Evolutionary conservation across 1,140 invertebrate species (phyloP).

Genomic region (Zaprionus ghesquierei): DNA sequence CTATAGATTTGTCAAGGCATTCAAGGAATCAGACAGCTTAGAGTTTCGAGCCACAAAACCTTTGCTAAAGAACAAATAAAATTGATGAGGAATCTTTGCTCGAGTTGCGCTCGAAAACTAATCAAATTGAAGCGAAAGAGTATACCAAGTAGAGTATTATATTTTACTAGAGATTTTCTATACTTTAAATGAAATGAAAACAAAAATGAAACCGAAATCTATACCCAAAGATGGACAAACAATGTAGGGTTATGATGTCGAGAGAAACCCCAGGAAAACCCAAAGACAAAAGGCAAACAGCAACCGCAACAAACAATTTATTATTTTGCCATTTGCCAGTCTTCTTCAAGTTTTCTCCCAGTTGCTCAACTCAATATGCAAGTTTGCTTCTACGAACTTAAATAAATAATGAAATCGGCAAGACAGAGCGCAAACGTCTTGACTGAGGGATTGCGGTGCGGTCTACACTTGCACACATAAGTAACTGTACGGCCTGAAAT

Average conservation of each 20-base stretch:
- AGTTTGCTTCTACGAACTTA: slow-evolving; percentile 65
- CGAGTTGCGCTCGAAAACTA: neutral
- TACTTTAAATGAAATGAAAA: slow-evolving; percentile 78
- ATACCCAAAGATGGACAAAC: slow-evolving; percentile 47
- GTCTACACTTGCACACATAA: slow-evolving; percentile 10
- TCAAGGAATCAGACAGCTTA: neutral
- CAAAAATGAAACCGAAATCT: slow-evolving; percentile 50
- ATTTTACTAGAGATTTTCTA: slow-evolving; percentile 10
- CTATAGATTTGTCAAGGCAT: slow-evolving; percentile 3
- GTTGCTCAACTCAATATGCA: slow-evolving; percentile 58
- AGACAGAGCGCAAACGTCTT: slow-evolving; percentile 41
- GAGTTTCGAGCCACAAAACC: neutral
- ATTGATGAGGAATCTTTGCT: neutral
- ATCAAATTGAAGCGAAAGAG: slow-evolving; percentile 20
- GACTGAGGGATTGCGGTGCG: slow-evolving; percentile 8
- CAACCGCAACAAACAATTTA: slow-evolving; percentile 73
- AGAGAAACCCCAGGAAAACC: slow-evolving; percentile 20
- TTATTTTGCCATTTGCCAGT: slow-evolving; percentile 64
- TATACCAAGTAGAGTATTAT: neutral
- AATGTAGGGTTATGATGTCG: slow-evolving; percentile 20
- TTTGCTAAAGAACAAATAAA: slow-evolving; percentile 2
- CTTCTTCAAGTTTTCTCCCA: slow-evolving; percentile 6
- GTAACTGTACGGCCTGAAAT: slow-evolving; percentile 17
- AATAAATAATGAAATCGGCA: slow-evolving; percentile 77
- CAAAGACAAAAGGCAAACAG: slow-evolving; percentile 46